Evolutionary conservation across 2,113 vertebrate genomes (phyloP).

Genomic region (Apus apus): DNA sequence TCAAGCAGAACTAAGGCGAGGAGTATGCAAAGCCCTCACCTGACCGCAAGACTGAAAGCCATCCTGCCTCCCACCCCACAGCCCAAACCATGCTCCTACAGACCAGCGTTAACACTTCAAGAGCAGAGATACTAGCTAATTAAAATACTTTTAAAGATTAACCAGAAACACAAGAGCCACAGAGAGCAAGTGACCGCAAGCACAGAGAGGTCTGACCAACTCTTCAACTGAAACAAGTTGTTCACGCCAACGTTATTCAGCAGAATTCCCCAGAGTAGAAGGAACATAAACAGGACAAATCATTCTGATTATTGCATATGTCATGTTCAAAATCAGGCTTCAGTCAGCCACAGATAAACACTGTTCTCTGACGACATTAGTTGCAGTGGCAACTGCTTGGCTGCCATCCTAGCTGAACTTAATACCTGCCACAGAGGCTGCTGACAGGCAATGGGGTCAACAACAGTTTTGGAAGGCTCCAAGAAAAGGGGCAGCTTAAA

Average conservation of each 20-base stretch:
- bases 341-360: slow-evolving; percentile 34
- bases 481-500: not conserved
- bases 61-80: not conserved
- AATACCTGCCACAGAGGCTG: slow-evolving; percentile 43
- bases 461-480: not conserved
- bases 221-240: not conserved
- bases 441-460: not conserved
- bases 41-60: not conserved
- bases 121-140: not conserved
- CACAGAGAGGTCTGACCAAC: not conserved
- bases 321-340: not conserved
- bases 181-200: not conserved
- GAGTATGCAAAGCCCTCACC: not conserved
- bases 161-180: not conserved
- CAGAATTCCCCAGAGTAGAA: not conserved
- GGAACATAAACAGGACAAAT: not conserved
- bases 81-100: not conserved
- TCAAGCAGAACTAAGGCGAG: not conserved
- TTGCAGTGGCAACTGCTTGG: slow-evolving; percentile 46
- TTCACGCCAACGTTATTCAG: not conserved
- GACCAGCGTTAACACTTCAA: not conserved
- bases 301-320: not conserved
- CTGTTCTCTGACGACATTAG: slow-evolving; percentile 41
- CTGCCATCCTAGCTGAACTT: slow-evolving; percentile 59
- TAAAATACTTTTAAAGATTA: not conserved